These are phyloP conservation scores for Lutraria rhynchaena DNA, from an alignment of 1,140 invertebrate genomes.

Conservation along the genomic window DNA sequence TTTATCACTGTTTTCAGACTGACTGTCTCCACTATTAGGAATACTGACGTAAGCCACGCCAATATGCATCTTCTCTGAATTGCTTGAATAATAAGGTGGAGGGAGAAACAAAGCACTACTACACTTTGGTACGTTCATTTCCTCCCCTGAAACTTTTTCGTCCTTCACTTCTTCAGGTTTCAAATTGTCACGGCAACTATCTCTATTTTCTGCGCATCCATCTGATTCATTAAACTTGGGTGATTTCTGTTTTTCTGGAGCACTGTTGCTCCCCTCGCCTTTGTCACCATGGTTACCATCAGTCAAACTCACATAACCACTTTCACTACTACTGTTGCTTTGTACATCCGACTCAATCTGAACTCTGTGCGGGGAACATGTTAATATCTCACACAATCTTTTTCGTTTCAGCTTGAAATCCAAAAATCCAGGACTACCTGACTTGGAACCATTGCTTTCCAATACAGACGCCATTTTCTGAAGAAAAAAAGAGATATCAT, in stretches of 20 bases:
- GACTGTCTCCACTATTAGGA: background rate
- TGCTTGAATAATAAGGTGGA: background rate
- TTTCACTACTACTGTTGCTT: conserved; percentile 50
- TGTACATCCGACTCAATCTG: conserved; percentile 45
- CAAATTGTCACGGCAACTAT: too few species aligned
- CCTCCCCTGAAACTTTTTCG: too few species aligned
- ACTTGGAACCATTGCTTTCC: background rate
- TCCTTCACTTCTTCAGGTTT: too few species aligned
- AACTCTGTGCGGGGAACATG: background rate
- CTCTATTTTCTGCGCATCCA: too few species aligned
- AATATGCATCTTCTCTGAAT: conserved; percentile 24
- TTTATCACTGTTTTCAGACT: background rate
- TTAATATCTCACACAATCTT: conserved; percentile 23
- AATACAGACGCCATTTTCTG: conserved; percentile 19
- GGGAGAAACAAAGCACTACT: conserved; percentile 10
- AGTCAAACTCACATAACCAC: conserved; percentile 28
- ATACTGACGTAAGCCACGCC: conserved; percentile 45
- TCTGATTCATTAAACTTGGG: too few species aligned
- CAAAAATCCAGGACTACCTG: conserved; percentile 19
- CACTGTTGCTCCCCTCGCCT: background rate
- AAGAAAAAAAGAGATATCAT: background rate
- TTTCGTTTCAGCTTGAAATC: conserved; percentile 51
- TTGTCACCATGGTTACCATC: background rate
- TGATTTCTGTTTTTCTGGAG: background rate
- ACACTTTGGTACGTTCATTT: background rate